Conservation (phyloP, 2,888 invertebrate species). For the Petrolisthes manimaculis region DNA sequence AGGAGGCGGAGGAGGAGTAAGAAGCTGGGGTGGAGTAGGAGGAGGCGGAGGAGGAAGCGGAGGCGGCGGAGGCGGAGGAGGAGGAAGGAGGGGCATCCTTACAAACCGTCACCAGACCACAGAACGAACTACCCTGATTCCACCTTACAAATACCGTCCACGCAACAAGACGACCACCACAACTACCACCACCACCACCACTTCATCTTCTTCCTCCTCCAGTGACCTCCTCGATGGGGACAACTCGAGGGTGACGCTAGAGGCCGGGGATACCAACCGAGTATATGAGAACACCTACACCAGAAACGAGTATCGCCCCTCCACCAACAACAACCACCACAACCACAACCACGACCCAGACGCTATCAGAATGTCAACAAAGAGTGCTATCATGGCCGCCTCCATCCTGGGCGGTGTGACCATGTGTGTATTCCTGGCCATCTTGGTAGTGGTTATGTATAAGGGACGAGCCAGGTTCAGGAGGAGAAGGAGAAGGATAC, state of each 20-base stretch:
- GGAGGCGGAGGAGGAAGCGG: constrained; percentile 2
- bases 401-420: constrained; percentile 62
- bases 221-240: neutral
- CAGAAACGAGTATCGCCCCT: constrained; percentile 18
- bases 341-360: constrained; percentile 36
- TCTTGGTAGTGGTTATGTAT: constrained; percentile 65
- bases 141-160: constrained; percentile 31
- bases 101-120: constrained; percentile 48
- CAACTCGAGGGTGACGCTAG: neutral
- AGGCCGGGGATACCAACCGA: neutral
- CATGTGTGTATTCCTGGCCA: constrained; percentile 62
- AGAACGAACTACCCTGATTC: constrained; percentile 41
- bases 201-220: constrained; percentile 20
- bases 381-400: constrained; percentile 65
- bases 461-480: constrained; percentile 36
- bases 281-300: neutral
- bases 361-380: constrained; percentile 54
- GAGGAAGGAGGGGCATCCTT: constrained; percentile 31
- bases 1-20: neutral
- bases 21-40: neutral
- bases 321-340: constrained; percentile 12
- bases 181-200: neutral
- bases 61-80: neutral
- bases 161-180: too few species aligned
- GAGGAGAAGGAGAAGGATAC: constrained; percentile 35